Percentiles rank a stretch among this genome's conserved stretches.
Evolutionary conservation across 2,888 invertebrate genomes (phyloP).

Genomic region (Scaptomyza caliginosa): DNA sequence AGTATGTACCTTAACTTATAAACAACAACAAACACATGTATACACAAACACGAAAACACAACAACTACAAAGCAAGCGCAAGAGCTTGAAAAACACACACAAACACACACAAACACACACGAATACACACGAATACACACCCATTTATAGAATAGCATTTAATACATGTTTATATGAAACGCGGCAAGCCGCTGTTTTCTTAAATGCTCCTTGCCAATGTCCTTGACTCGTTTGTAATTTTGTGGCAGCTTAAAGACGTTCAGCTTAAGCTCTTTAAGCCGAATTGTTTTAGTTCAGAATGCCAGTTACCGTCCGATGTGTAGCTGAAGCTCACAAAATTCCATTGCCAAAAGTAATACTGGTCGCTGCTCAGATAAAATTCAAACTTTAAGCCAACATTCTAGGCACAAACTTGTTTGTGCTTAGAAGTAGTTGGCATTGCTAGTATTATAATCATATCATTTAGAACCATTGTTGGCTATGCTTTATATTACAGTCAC

Average conservation of each 20-base stretch:
- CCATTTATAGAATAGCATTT: constrained; percentile 61
- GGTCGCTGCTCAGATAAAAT: constrained; percentile 15
- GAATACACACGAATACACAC: constrained; percentile 20
- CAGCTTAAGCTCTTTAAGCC: constrained; percentile 38
- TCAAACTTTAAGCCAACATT: neutral
- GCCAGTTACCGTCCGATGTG: constrained; percentile 47
- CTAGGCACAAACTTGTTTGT: constrained; percentile 4
- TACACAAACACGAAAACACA: constrained; percentile 33
- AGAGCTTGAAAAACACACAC: constrained; percentile 57
- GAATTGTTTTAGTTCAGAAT: constrained; percentile 29
- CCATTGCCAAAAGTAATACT: constrained; percentile 6
- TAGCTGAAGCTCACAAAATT: neutral
- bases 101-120: constrained; percentile 27
- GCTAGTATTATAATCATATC: constrained; percentile 54
- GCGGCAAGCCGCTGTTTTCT: constrained; percentile 35
- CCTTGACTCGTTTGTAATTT: constrained; percentile 11
- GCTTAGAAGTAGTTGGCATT: constrained; percentile 21
- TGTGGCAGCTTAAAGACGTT: constrained; percentile 38
- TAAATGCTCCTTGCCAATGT: constrained; percentile 38
- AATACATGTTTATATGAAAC: constrained; percentile 27
- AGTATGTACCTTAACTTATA: constrained; percentile 75
- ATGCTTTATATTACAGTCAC: constrained; percentile 6
- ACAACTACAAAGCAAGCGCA: constrained; percentile 50
- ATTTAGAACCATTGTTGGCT: constrained; percentile 19
- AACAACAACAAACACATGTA: constrained; percentile 33